Evolutionary conservation across 2,888 invertebrate genomes (phyloP), one percentile per base, ranked within the genome.

Genomic region (Coelinius sp.): DNA sequence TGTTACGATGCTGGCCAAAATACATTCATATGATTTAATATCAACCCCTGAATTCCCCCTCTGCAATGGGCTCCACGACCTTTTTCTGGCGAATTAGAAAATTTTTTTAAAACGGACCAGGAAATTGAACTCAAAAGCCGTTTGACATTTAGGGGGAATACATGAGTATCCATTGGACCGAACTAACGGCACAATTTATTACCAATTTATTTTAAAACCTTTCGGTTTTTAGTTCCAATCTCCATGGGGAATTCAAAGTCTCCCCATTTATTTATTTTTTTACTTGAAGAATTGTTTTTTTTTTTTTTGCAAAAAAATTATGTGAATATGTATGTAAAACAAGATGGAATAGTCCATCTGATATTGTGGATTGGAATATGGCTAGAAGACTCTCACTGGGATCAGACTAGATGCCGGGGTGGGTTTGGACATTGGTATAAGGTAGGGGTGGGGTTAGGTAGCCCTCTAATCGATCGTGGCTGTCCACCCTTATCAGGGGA

Each of bases 401-500:
- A 63, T 41, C 22, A 63, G 41, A 63, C 38, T 14, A 66, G 68
- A 74, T 72, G 70, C 65, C 71, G 64, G 59, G 49, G 68, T 59
- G 73, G 71, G 71, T 70, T 72, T 71, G 73, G 80, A 79, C 77
- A 76, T 75, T 77, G 71, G 75, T 77, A 79, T 75, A 73, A 77
- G 76, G 75, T 77, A 77, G 79, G 75, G 73, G 77, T 78, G 76
- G 80, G 77, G 77, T 79, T 80, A 83, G 84, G 85, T 82, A 82
- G 81, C 82, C 83, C 84, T 86, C 87, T 88, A 88, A 88, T 88
- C 87, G 87, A 88, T 88, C 87, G 87, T 83, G 83, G 86, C 87
- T 88, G 87, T 87, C 87, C 87, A 87, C 87, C 87, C 87, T 88
- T 87, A 88, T 88, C 86, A 88, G 87, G 82, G 84, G 84, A 81